These are phyloP conservation scores for Rhyzopertha dominica DNA, from an alignment of 1,140 invertebrate genomes.

Conservation along the genomic window DNA sequence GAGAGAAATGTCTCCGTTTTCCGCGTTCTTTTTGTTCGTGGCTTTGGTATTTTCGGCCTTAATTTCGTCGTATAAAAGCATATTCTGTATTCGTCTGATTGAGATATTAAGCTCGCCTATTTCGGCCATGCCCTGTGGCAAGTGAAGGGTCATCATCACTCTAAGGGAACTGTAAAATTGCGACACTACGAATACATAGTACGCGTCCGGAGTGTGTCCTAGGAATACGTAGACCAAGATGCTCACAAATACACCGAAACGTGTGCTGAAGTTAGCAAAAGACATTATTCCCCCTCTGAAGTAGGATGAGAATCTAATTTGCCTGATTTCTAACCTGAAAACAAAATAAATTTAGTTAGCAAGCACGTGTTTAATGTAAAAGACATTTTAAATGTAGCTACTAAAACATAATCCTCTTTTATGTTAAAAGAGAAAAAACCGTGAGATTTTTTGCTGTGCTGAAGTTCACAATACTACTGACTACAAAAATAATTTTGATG, in stretches of 20 bases:
- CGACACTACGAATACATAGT: constrained; percentile 69
- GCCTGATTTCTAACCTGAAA: constrained; percentile 59
- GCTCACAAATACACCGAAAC: constrained; percentile 72
- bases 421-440: too few species aligned
- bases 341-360: too few species aligned
- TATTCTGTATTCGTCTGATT: constrained; percentile 60
- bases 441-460: too few species aligned
- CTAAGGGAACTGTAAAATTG: constrained; percentile 68
- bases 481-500: too few species aligned
- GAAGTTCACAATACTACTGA: too few species aligned
- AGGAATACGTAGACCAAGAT: constrained; percentile 68
- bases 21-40: constrained; percentile 49
- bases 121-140: constrained; percentile 55
- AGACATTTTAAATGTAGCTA: too few species aligned
- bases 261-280: constrained; percentile 65
- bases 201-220: constrained; percentile 60
- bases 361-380: too few species aligned
- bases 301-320: constrained; percentile 61
- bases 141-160: constrained; percentile 65
- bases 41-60: constrained; percentile 59
- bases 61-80: constrained; percentile 64
- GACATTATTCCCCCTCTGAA: constrained; percentile 67
- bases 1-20: constrained; percentile 12
- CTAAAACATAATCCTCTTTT: too few species aligned
- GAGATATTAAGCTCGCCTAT: constrained; percentile 63